Base-by-base conservation (phyloP, 2,888 invertebrate genomes). In the Acrobasis consociella region DNA sequence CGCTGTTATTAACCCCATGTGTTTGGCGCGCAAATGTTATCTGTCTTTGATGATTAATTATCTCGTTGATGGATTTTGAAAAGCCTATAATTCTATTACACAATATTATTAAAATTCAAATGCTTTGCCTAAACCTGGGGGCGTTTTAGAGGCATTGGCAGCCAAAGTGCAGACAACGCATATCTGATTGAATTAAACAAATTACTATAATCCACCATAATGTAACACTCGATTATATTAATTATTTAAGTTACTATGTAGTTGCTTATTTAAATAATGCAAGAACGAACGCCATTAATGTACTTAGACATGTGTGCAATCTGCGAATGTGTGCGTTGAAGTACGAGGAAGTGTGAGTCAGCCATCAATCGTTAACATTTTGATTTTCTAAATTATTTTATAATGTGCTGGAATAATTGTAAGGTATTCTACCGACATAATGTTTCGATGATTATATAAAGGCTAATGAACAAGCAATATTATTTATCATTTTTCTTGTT, bases 101-200 rank as follows among this genome's bases (percentile, higher is more conserved):
- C n/a, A 56, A 52, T 53, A 60, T 60, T 53, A 60, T 51, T 46
- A 80, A 80, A 82, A 82, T 81, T 80, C 81, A 77, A 70, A 75
- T 71, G 73, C 39, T 39, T 56, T 70, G 73, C 17, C 39, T 56
- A 56, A 22, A 56, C 13, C 56, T 39, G 56, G 42, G 42, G 56
- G 56, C 56, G 56, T 46, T 42, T 56, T 38, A 31, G 52, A 67
- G 69, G 77, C 73, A 76, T 77, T 80, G 66, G 56, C 58, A 64
- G 51, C 58, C 37, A 65, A 65, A 64, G 63, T 59, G 60, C 62
- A 62, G 61, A 65, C 60, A 42, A 38, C 16, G 42, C 56, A 56
- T 56, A 42, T 56, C 56, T 42, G 42, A 56, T 56, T 56, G 56
- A 42, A 56, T 55, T 16, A 39, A 55, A 58, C 50, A 59, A 59